Evolutionary conservation across 2,888 invertebrate genomes (phyloP).

Genomic region (Ophion slaviceki): DNA sequence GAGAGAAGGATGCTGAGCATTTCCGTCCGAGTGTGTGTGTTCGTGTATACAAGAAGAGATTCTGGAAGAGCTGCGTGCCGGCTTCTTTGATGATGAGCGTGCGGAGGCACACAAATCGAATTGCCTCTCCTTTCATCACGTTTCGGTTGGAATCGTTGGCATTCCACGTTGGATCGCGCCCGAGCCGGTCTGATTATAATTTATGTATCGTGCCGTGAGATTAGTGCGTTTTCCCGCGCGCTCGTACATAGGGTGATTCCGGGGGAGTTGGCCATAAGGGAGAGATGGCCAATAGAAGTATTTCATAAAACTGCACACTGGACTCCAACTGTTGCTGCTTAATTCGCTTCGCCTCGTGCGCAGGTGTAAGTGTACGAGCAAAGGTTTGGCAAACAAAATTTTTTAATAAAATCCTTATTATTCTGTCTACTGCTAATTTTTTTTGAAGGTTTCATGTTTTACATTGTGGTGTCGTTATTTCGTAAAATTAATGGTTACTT

Average conservation of each 20-base stretch:
- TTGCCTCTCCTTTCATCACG: conserved; percentile 81
- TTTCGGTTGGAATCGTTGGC: conserved; percentile 74
- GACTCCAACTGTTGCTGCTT: too few species aligned
- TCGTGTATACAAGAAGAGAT: conserved; percentile 14
- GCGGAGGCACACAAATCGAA: conserved; percentile 82
- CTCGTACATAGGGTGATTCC: not conserved
- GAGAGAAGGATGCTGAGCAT: conserved; percentile 12
- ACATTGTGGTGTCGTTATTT: too few species aligned
- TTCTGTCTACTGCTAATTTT: too few species aligned
- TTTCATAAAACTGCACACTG: too few species aligned
- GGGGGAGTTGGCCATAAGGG: too few species aligned
- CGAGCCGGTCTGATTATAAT: conserved; percentile 79
- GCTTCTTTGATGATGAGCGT: conserved; percentile 81
- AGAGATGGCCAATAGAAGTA: too few species aligned
- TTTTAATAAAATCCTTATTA: too few species aligned
- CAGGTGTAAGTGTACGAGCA: too few species aligned
- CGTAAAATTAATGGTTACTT: too few species aligned
- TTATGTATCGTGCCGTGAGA: conserved; percentile 71
- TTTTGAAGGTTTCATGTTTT: too few species aligned
- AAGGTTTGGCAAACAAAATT: too few species aligned
- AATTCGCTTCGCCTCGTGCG: too few species aligned
- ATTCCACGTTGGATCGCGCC: conserved; percentile 60
- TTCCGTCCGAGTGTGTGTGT: conserved; percentile 1
- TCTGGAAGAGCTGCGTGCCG: conserved; percentile 66
- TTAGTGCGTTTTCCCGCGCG: conserved; percentile 49